Base-by-base conservation (phyloP, 2,888 invertebrate species). In the Sphecodes monilicornis region DNA sequence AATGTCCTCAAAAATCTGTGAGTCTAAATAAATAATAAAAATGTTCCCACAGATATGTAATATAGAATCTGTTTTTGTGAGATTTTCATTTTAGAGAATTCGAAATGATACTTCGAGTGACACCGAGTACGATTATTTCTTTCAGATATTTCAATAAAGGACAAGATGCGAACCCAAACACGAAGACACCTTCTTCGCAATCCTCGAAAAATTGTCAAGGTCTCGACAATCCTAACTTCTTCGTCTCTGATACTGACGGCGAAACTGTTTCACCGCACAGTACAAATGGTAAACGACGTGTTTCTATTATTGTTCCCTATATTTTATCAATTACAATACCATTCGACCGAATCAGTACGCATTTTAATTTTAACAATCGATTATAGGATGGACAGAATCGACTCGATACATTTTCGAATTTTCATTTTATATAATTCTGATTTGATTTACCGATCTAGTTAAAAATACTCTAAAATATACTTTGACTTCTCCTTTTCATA, bases 171-270 rank as follows among this genome's bases (percentile, higher is more conserved):
- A 29, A 82, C 10, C 76, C 85, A 5, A 90, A 91, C 46, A 86
- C 89, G 41, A 91, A 91, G 81, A 71, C 82, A 18, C 87, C 91
- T 32, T 36, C 91, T 32, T 36, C 46, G 32, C 57, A 70, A 3
- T 32, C 68, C n/a, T 1, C 64, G 18, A 93, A 43, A 95, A 75
- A 94, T 93, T 70, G 92, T 70, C 79, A 89, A 68, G 93, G 91
- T 71, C 41, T 92, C 32, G 91, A 93, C 50, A 94, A 94, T 86
- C 92, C 92, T 16, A 88, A 83, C 8, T 94, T 94, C 8, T 94
- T 94, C 64, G 85, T 92, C 43, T 79, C 91, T 18, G 93, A 93
- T 78, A 85, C 74, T 13, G 88, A 84, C 22, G 91, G 91, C 69
- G 89, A 86, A 4, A 82, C 89, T 2, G 85, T 90, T 16, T 87